Conservation (phyloP, 2,888 invertebrate genomes). For the Limnephilus lunatus region DNA sequence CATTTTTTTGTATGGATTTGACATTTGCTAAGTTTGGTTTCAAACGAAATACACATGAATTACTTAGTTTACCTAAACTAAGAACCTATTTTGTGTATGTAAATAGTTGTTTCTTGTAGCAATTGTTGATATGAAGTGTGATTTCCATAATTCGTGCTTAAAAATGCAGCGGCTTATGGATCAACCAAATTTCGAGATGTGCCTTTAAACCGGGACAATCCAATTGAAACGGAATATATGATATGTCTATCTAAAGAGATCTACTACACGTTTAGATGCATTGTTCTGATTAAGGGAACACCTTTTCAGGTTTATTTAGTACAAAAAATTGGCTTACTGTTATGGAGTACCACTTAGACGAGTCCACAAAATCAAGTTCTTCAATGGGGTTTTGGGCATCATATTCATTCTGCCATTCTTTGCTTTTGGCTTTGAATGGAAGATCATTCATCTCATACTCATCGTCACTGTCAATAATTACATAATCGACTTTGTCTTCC, state of each 20-base stretch:
- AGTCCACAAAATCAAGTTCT: conserved; percentile 50
- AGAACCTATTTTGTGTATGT: too few species aligned
- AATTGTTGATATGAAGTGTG: too few species aligned
- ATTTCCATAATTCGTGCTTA: too few species aligned
- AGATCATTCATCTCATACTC: conserved; percentile 36
- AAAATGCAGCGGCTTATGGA: too few species aligned
- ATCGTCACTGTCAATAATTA: conserved; percentile 52
- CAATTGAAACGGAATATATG: background rate
- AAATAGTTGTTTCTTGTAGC: too few species aligned
- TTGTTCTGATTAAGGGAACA: background rate
- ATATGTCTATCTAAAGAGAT: background rate
- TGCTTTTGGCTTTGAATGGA: conserved; percentile 12
- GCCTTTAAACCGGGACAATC: background rate
- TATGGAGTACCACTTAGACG: conserved; percentile 50
- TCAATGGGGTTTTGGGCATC: conserved; percentile 5
- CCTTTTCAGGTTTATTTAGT: background rate
- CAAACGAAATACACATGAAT: too few species aligned
- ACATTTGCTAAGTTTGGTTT: too few species aligned
- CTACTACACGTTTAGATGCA: background rate
- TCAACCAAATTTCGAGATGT: background rate
- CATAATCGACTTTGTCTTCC: conserved; percentile 12
- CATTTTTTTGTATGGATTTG: too few species aligned
- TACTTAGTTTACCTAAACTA: too few species aligned
- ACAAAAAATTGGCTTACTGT: conserved; percentile 33
- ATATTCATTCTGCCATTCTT: background rate